Evolutionary conservation across 2,797 vertebrate species (phyloP).

Genomic region (Acanthurus leucopareius): DNA sequence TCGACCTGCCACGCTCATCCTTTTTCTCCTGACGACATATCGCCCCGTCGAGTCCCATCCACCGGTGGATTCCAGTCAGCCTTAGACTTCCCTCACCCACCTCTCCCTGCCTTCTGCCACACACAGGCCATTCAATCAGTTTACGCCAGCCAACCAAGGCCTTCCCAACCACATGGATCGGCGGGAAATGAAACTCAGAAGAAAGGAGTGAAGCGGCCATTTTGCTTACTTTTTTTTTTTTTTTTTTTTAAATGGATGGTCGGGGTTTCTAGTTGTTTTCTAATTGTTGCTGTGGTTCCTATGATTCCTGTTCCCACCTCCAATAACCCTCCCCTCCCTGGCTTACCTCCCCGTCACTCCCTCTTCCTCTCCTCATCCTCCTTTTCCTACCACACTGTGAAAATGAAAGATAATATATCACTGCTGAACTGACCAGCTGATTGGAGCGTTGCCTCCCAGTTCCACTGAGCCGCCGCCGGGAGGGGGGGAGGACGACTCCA

Average conservation of each 20-base stretch:
- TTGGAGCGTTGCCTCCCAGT: constrained; percentile 71
- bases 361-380: constrained; percentile 61
- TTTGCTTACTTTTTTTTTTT: constrained; percentile 74
- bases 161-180: constrained; percentile 72
- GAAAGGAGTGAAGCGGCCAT: constrained; percentile 75
- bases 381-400: constrained; percentile 88
- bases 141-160: constrained; percentile 75
- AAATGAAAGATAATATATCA: constrained; percentile 83
- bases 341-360: constrained; percentile 53
- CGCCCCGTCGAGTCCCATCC: constrained; percentile 73
- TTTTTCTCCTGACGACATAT: constrained; percentile 70
- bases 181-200: constrained; percentile 76
- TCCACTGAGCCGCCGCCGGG: constrained; percentile 69
- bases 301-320: constrained; percentile 71
- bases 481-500: constrained; percentile 55
- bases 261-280: constrained; percentile 81
- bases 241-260: constrained; percentile 73
- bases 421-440: constrained; percentile 79
- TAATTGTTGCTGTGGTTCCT: constrained; percentile 82
- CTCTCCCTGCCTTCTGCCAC: constrained; percentile 61
- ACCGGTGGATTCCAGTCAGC: constrained; percentile 80
- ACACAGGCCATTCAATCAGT: constrained; percentile 71
- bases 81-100: constrained; percentile 70
- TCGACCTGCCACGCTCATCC: constrained; percentile 69
- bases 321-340: constrained; percentile 55